These are phyloP conservation scores for Phalacrocorax pelagicus DNA, from an alignment of 2,113 vertebrate species.

Conservation along the genomic window DNA sequence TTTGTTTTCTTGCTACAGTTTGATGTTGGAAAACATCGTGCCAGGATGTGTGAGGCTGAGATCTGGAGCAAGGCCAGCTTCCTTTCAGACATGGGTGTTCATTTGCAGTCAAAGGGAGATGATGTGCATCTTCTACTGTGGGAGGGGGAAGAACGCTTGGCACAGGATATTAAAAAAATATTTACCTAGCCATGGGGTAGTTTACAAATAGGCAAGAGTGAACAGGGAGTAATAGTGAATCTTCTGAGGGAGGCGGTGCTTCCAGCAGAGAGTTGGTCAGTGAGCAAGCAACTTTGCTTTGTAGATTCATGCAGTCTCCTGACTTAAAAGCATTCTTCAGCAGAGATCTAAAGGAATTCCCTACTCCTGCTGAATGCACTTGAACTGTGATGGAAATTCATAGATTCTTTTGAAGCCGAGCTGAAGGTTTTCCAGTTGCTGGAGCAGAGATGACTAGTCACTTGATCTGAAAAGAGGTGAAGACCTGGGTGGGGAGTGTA, in stretches of 20 bases:
- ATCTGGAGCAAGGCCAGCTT: background rate
- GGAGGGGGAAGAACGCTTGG: conserved; percentile 33
- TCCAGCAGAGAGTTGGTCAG: conserved; percentile 21
- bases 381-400: conserved; percentile 7
- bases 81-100: background rate
- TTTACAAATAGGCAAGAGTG: conserved; percentile 38
- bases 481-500: background rate
- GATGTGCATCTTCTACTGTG: background rate
- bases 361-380: conserved; percentile 2
- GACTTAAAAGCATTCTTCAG: conserved; percentile 55
- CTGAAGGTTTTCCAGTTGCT: conserved; percentile 32
- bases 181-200: conserved; percentile 47
- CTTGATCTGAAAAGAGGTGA: background rate
- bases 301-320: background rate
- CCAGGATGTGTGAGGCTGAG: background rate
- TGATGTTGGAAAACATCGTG: conserved; percentile 4
- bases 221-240: background rate
- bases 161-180: conserved; percentile 36
- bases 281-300: conserved; percentile 39
- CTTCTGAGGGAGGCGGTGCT: conserved; percentile 9
- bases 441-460: background rate
- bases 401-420: conserved; percentile 32
- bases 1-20: background rate
- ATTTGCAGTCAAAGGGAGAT: background rate
- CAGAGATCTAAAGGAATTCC: conserved; percentile 56